Base-by-base conservation (phyloP, 2,113 vertebrate genomes). In the Ctenomys sociabilis region DNA sequence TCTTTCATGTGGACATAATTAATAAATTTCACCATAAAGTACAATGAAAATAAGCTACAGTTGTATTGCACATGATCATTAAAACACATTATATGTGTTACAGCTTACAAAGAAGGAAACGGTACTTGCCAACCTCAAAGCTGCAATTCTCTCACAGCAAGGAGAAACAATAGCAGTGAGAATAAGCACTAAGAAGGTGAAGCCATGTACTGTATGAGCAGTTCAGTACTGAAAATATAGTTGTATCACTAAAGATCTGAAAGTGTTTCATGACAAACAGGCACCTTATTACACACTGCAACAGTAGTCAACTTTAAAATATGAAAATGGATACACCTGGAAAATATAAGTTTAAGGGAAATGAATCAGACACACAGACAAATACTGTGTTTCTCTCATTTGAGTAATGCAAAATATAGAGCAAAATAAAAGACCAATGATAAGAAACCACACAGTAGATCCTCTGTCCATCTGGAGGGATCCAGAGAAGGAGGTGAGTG, bases 31-130 rank as follows among this genome's bases (percentile, higher is more conserved):
- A 78, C 11, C 49, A 61, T n/a, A 28, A 91, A 83, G 87, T 70
- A 49, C 89, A 82, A 92, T 85, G 66, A 82, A 85, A 93, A 70
- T n/a, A 61, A 87, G 86, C 22, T 70, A 59, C 54, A 54, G 10
- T 35, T 92, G 32, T 32, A 88, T 78, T 83, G 84, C 77, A 87
- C 28, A 75, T 40, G 90, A 84, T 85, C 26, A 90, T 52, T 70
- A 37, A 91, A 87, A 84, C 35, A 89, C 12, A 45, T 19, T 43
- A 75, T 68, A 35, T 73, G 63, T 37, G 0, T 9, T 70, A 85
- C 87, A 32, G 32, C 16, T 57, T 80, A 70, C 95, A 96, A 87
- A 61, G 21, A 17, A 83, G 40, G 24, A 52, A 91, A 82, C 1
- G 75, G 75, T 3, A 21, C 10, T 30, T 26, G 16, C 22, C 10